Base-by-base conservation (phyloP, 2,888 invertebrate species). In the Eupithecia centaureata region DNA sequence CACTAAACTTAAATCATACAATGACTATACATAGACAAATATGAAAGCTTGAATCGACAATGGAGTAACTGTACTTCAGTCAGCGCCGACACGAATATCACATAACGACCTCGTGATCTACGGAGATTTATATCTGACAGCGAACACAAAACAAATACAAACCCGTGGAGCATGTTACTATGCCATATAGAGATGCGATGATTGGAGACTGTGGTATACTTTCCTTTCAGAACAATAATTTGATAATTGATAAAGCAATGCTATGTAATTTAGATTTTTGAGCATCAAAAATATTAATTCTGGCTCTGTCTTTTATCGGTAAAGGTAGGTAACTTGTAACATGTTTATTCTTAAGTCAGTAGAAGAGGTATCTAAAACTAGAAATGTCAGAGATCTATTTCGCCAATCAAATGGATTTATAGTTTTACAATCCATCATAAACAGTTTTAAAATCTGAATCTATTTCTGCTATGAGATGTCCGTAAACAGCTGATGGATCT, bases 71-170 rank as follows among this genome's bases (percentile, higher is more conserved):
- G 92, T 88, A 85, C 81, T 84, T 83, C 80, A 86, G 87, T 81
- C 86, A 84, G 87, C 88, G 89, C 85, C 89, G 91, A 91, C 92
- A 91, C 91, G 90, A 92, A 90, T 91, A 89, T 90, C 87, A 89
- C 91, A 91, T 92, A 92, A 90, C 89, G 84, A 88, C 88, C 90
- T 91, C 91, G 90, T 91, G 90, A 91, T 91, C 90, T 87, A 80
- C 81, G 80, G 84, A 90, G 91, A 92, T 92, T 91, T 92, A 90
- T 90, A 90, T 89, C 89, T 85, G 86, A 88, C 89, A 87, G 80
- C 78, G 73, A 80, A 82, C 82, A 77, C 80, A 80, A 85, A 70
- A 74, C 74, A 76, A 73, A 76, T 72, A 76, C 72, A 63, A 73
- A 74, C 65, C 67, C 61, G 63, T 61, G 61, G 59, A 22, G 47